Conservation (phyloP, 1,140 invertebrate species). For the Akabosia matsudoensis region DNA sequence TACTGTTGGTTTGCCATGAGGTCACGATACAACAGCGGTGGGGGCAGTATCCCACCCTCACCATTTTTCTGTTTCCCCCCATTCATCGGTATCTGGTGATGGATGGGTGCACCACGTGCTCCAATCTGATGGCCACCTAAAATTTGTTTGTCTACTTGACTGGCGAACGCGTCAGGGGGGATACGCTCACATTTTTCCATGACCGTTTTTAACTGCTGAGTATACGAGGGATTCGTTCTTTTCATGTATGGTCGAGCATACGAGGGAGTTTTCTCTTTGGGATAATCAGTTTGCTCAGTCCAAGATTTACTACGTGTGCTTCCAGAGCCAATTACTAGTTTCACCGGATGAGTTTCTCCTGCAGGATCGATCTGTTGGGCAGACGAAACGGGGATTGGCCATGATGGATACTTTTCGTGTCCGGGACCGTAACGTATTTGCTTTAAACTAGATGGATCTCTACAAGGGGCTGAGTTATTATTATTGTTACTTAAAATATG, state of each 20-base stretch:
- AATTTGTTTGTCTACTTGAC: slow-evolving; percentile 24
- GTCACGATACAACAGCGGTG: slow-evolving; percentile 42
- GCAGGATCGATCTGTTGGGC: slow-evolving; percentile 57
- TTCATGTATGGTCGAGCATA: slow-evolving; percentile 69
- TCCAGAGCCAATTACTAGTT: slow-evolving; percentile 42
- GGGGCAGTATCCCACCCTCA: slow-evolving; percentile 34
- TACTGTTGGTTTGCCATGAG: slow-evolving; percentile 32
- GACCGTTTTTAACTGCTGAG: slow-evolving; percentile 68
- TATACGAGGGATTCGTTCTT: slow-evolving; percentile 61
- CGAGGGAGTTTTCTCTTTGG: slow-evolving; percentile 64
- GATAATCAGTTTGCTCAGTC: slow-evolving; percentile 71
- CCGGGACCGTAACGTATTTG: slow-evolving; percentile 63
- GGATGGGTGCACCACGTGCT: not conserved
- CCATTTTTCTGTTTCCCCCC: not conserved
- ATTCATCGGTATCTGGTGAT: not conserved
- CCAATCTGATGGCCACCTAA: not conserved
- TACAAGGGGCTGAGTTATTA: slow-evolving; percentile 57
- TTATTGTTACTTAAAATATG: slow-evolving; percentile 9
- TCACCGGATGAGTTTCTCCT: slow-evolving; percentile 33
- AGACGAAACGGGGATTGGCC: slow-evolving; percentile 60
- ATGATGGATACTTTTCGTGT: slow-evolving; percentile 77
- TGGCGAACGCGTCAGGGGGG: slow-evolving; percentile 56
- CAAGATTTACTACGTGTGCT: slow-evolving; percentile 64
- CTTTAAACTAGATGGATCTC: slow-evolving; percentile 68
- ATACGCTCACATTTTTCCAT: slow-evolving; percentile 72